Conservation (phyloP, 2,888 invertebrate genomes). For the Scrobipalpa atriplicella region DNA sequence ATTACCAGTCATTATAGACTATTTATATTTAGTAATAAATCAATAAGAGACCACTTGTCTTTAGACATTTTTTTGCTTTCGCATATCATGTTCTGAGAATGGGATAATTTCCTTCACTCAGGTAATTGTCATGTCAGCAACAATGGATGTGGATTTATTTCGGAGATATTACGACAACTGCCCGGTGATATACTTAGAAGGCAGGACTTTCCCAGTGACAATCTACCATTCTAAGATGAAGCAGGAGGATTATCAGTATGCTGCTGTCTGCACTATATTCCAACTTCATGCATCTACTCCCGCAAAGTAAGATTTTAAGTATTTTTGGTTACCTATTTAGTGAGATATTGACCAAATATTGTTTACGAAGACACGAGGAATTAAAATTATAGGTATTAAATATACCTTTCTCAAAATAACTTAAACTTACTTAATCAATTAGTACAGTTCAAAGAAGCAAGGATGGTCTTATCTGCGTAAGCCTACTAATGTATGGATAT, state of each 20-base stretch:
- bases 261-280: slow-evolving; percentile 93
- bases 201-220: slow-evolving; percentile 92
- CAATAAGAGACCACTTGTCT: too few species aligned
- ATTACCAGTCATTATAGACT: too few species aligned
- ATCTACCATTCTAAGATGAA: slow-evolving; percentile 87
- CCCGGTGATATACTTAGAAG: slow-evolving; percentile 94
- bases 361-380: too few species aligned
- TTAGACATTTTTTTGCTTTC: background rate
- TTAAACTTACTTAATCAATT: too few species aligned
- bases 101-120: slow-evolving; percentile 51
- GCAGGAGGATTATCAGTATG: slow-evolving; percentile 92
- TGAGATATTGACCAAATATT: too few species aligned
- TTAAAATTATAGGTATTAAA: too few species aligned
- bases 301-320: slow-evolving; percentile 84
- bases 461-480: background rate
- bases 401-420: too few species aligned
- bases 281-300: slow-evolving; percentile 93
- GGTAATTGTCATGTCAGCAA: slow-evolving; percentile 96
- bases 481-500: background rate
- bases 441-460: background rate
- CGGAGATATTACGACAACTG: slow-evolving; percentile 94
- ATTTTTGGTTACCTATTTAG: too few species aligned
- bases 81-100: background rate
- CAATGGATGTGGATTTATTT: slow-evolving; percentile 98
- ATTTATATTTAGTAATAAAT: too few species aligned